These are phyloP conservation scores for Brachionus plicatilis DNA, from an alignment of 1,140 invertebrate species.

Conservation along the genomic window DNA sequence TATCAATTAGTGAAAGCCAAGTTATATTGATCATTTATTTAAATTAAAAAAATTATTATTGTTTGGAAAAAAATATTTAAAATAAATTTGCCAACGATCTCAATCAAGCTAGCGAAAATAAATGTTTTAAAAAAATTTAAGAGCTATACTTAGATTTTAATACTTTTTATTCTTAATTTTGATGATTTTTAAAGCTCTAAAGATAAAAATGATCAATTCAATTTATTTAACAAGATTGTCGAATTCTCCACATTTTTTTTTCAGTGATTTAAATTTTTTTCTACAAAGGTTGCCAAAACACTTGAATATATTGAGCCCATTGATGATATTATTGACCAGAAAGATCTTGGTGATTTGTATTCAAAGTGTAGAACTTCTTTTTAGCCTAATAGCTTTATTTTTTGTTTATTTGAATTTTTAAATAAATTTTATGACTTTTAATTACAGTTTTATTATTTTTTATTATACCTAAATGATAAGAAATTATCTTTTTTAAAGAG, in stretches of 20 bases:
- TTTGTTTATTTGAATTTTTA: background rate
- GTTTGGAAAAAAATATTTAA: background rate
- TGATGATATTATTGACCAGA: conserved; percentile 10
- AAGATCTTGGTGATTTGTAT: background rate
- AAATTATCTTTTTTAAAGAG: background rate
- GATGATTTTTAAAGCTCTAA: no score
- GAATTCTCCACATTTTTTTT: no score
- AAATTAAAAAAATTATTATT: no score
- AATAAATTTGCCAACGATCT: background rate
- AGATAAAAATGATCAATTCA: no score
- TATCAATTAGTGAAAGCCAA: no score
- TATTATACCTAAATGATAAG: background rate
- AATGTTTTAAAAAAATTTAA: no score
- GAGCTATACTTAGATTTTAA: no score
- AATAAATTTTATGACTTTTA: background rate
- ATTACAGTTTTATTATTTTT: background rate
- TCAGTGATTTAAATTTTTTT: background rate
- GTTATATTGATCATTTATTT: no score
- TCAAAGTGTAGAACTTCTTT: conserved; percentile 32
- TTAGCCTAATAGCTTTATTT: background rate
- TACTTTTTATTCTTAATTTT: no score
- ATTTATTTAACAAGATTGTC: no score
- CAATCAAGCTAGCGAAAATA: no score
- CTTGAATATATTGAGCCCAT: background rate
- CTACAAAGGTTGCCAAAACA: background rate